Evolutionary conservation across 2,797 vertebrate genomes (phyloP).

Genomic region (Alectoris magna): DNA sequence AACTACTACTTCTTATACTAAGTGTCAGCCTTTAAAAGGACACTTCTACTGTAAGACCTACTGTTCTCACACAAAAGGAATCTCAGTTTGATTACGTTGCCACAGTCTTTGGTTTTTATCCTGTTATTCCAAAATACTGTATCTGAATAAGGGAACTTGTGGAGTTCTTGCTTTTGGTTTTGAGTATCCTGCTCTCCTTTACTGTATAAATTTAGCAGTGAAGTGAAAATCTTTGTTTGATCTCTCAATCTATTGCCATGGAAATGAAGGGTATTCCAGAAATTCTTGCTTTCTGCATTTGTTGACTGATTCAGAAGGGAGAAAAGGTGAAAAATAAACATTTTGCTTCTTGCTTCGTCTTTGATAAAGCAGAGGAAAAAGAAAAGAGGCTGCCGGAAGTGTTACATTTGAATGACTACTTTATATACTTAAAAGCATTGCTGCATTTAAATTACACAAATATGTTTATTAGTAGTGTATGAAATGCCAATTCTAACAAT

Average conservation of each 20-base stretch:
- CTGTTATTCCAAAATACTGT: neutral
- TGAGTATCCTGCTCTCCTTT: neutral
- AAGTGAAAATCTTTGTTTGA: slow-evolving; percentile 22
- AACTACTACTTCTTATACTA: neutral
- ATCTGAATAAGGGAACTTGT: neutral
- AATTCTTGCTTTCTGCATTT: slow-evolving; percentile 20
- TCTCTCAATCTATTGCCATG: slow-evolving; percentile 25
- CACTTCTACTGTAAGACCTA: neutral
- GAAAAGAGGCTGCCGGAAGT: fast-evolving
- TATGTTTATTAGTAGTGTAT: neutral
- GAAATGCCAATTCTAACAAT: neutral
- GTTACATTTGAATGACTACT: neutral
- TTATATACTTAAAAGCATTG: neutral
- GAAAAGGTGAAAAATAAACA: neutral
- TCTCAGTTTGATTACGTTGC: neutral
- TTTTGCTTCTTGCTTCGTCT: neutral
- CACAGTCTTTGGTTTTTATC: neutral
- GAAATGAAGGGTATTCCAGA: slow-evolving; percentile 39
- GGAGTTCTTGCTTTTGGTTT: neutral
- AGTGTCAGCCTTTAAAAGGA: slow-evolving; percentile 14
- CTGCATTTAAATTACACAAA: neutral
- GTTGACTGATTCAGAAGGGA: neutral
- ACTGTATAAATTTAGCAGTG: neutral
- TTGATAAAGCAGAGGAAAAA: neutral
- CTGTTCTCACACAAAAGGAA: neutral